Evolutionary conservation across 2,888 invertebrate species (phyloP), one percentile per base, ranked within the genome.

Genomic region (Megamerina dolium): DNA sequence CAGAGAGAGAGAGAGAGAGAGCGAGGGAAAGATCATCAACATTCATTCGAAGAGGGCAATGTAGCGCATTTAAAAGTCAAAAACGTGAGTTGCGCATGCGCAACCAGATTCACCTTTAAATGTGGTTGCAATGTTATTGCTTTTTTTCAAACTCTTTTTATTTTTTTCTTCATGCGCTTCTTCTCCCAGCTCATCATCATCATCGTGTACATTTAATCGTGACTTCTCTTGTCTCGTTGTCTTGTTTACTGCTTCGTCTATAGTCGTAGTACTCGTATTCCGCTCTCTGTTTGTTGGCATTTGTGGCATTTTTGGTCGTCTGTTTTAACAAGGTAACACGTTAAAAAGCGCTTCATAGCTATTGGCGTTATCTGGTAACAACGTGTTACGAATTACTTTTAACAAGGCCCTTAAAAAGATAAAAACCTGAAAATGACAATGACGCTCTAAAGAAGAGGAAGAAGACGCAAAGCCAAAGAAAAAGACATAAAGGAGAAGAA

Each of bases 351-450:
- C 41, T 32, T 45, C 35, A 26, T 27, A 31, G 46, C 46, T 48
- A 46, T 45, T 45, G 53, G 61, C 63, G 59, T 66, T 65, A 65
- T 65, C 64, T 65, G 59, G 62, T 63, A 65, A 65, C 67, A 65
- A 66, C 67, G 66, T 65, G 67, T 66, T 65, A 65, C 64, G 64
- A 65, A 65, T 65, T 65, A 65, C 64, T 60, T 65, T 66, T 66
- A 65, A 65, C 64, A 65, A 65, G 66, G 60, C 64, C 63, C 64
- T 66, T 66, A 51, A 65, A 61, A 57, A 64, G 67, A 65, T 64
- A 64, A 64, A 57, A 60, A 54, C 32, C 32, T 37, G 27, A 35
- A 42, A 39, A 27, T 39, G 39, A 32, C n/a, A n/a, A n/a, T n/a
- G n/a, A n/a, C n/a, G n/a, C n/a, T n/a, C n/a, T n/a, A n/a, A 45